Evolutionary conservation across 1,140 invertebrate genomes (phyloP).

Genomic region (Ptiloglossa arizonensis): DNA sequence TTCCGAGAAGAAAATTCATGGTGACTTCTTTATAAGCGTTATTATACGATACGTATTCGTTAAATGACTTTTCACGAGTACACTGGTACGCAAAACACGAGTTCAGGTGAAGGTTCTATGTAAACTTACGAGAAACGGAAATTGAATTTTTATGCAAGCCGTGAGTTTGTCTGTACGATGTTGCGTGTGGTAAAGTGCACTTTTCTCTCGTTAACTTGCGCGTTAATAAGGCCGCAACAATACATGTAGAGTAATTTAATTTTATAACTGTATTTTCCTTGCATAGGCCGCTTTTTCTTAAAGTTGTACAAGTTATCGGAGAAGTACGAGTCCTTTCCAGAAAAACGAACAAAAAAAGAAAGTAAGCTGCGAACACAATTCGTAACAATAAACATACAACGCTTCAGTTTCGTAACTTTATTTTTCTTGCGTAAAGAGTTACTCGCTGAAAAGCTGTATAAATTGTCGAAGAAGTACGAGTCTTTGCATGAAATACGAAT

Average conservation of each 20-base stretch:
- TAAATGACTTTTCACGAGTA: neutral
- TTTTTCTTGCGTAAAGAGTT: neutral
- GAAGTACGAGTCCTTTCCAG: neutral
- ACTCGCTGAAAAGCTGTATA: neutral
- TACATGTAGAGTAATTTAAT: neutral
- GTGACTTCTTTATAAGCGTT: no score
- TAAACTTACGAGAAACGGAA: neutral
- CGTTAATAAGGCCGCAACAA: neutral
- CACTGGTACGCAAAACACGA: neutral
- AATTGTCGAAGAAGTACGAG: neutral
- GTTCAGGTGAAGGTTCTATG: neutral
- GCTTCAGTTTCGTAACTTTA: neutral
- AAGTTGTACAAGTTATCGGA: neutral
- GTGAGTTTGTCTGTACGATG: neutral
- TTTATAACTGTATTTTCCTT: no score
- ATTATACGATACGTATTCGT: neutral
- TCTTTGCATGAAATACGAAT: neutral
- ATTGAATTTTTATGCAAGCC: conserved; percentile 3
- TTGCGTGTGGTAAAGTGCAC: neutral
- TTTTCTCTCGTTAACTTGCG: neutral
- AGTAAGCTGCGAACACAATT: no score
- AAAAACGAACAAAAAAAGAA: neutral
- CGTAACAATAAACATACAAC: neutral
- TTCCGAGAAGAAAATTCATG: no score
- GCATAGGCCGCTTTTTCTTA: neutral